A percentile compares a stretch with the other conserved stretches of the same genome.
phyloP scores from a whole-genome alignment of 2,113 vertebrate genomes.

The Vicugna pacos region DNA sequence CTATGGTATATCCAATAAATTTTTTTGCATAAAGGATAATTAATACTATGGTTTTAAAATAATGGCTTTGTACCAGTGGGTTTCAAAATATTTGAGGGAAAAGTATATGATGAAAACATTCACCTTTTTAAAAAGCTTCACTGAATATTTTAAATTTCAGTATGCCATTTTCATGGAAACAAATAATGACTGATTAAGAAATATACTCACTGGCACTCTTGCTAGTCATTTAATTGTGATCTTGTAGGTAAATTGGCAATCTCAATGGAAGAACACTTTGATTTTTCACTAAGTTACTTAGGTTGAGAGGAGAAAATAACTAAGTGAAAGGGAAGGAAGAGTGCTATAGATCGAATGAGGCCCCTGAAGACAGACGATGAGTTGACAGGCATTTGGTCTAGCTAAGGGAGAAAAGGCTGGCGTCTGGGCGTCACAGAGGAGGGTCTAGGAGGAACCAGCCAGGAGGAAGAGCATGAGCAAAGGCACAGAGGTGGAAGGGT shows the following conservation, averaged over 20 bases:
- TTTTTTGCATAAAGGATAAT: slow-evolving; percentile 5
- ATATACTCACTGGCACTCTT: not conserved
- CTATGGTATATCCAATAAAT: not conserved
- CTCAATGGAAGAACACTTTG: not conserved
- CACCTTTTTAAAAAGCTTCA: not conserved
- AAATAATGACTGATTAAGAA: slow-evolving; percentile 20
- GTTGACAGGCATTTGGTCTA: not conserved
- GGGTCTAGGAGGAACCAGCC: not conserved
- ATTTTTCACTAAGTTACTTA: not conserved
- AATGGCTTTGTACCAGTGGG: not conserved
- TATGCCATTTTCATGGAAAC: slow-evolving; percentile 13
- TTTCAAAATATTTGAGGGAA: slow-evolving; percentile 28
- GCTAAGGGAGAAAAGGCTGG: not conserved
- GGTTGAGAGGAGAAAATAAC: not conserved
- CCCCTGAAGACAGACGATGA: not conserved
- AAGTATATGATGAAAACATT: slow-evolving; percentile 22
- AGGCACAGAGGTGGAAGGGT: not conserved
- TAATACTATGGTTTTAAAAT: not conserved
- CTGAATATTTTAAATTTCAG: not conserved
- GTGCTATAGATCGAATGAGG: not conserved
- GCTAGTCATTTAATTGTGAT: not conserved
- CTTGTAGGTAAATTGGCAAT: not conserved
- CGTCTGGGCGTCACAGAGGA: not conserved
- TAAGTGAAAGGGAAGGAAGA: not conserved
- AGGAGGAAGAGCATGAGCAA: not conserved